A percentile compares a stretch with the other conserved stretches of the same genome.
Evolutionary conservation across 2,113 vertebrate species (phyloP).

Genomic region (Pongo abelii): DNA sequence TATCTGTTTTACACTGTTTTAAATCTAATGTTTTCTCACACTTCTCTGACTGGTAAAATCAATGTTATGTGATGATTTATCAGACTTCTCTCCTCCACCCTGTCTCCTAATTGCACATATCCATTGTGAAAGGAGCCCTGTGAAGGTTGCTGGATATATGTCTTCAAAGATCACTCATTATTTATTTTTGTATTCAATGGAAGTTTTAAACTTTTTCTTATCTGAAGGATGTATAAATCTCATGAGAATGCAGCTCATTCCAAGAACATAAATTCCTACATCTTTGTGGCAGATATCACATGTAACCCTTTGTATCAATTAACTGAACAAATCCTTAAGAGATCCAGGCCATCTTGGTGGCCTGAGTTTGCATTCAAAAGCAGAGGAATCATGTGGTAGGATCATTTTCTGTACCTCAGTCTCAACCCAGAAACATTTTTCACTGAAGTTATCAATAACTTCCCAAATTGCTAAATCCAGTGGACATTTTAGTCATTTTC

Average conservation of each 20-base stretch:
- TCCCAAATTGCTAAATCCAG: background rate
- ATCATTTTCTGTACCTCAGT: background rate
- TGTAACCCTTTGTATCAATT: background rate
- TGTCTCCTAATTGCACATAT: background rate
- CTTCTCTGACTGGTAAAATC: background rate
- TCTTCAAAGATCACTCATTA: background rate
- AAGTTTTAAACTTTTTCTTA: background rate
- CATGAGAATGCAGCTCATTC: background rate
- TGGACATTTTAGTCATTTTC: background rate
- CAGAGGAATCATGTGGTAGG: background rate
- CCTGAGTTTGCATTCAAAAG: background rate
- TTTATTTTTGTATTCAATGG: background rate
- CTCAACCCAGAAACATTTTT: background rate
- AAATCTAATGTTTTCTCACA: background rate
- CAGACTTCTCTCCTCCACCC: background rate
- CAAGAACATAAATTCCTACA: background rate
- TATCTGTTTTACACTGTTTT: background rate
- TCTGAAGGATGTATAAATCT: background rate
- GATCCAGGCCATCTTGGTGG: background rate
- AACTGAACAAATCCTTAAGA: background rate
- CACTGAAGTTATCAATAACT: background rate
- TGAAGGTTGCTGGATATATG: background rate
- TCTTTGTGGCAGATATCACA: background rate
- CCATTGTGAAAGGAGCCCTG: background rate
- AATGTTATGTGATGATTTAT: background rate